A percentile compares a stretch with the other conserved stretches of the same genome.
Conservation (phyloP, 2,113 vertebrate genomes). For the Promerops cafer region DNA sequence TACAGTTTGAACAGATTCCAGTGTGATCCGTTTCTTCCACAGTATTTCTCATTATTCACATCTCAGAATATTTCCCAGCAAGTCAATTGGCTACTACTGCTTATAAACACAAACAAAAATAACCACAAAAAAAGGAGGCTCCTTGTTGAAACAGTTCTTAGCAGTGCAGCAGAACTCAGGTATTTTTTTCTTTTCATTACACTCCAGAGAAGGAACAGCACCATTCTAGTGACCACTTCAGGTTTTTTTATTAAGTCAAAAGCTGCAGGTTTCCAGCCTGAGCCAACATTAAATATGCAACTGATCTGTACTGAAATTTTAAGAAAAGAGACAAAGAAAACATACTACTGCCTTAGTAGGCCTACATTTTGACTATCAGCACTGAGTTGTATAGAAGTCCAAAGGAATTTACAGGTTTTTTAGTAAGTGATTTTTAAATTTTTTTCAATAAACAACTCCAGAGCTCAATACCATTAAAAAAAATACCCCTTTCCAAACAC, state of each 20-base stretch:
- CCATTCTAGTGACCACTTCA: not conserved
- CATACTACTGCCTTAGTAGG: not conserved
- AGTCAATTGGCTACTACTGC: not conserved
- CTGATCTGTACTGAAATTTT: not conserved
- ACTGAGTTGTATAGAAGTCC: not conserved
- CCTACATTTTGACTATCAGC: not conserved
- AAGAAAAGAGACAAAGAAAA: not conserved
- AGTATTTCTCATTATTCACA: not conserved
- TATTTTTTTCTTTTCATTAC: not conserved
- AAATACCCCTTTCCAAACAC: not conserved
- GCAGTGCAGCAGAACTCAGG: not conserved
- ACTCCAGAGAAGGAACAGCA: not conserved
- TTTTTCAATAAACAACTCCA: not conserved
- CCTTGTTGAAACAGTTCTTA: not conserved
- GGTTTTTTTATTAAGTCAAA: not conserved
- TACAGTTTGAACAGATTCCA: not conserved
- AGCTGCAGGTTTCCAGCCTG: not conserved
- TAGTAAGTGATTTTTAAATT: not conserved
- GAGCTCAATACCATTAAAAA: not conserved
- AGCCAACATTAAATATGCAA: not conserved
- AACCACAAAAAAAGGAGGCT: not conserved
- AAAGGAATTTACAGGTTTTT: not conserved
- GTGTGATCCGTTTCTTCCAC: not conserved
- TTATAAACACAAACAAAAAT: not conserved
- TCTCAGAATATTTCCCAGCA: not conserved